Base-by-base conservation (phyloP, 1,140 invertebrate species). In the Drosophila pruinosa region DNA sequence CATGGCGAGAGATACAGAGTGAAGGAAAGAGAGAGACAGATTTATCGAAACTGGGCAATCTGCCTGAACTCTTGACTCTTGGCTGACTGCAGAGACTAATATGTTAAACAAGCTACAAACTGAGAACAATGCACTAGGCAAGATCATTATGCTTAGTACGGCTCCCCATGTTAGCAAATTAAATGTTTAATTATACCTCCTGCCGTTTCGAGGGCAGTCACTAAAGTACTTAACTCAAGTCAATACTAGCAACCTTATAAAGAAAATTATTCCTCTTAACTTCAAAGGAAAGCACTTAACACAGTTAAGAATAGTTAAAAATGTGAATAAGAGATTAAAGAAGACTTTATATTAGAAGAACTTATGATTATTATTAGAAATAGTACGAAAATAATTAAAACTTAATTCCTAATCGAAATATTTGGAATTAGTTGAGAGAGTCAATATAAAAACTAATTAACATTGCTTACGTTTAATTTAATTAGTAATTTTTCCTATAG, bases 31-130 rank as follows among this genome's bases (percentile, higher is more conserved):
- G 50, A 64, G 58, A 48, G 47, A 69, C n/a, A 63, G 56, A 75
- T 79, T 83, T 83, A 85, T 85, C 80, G 73, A 75, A 69, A 73
- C 62, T 76, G 75, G 75, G 75, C 71, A 83, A 85, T 85, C 80
- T 85, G 80, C 76, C 76, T 63, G 64, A 36, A 39, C 56, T 7
- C 26, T 41, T 31, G 38, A 26, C 54, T 67, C 53, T 58, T 69
- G 34, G 24, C 36, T 41, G 15, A 2, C 38, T 28, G 21, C 41
- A 47, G 14, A 14, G 19, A 76, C 76, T 76, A 85, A 85, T 85
- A 79, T 85, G 72, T 78, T 83, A 54, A 61, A 58, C 75, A 65
- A 79, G 65, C 72, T 79, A 83, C 79, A 78, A 57, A 6, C 61
- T 38, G 61, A 65, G 52, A 59, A 57, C 15, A 63, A 45, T 50